phyloP scores from a whole-genome alignment of 2,888 invertebrate genomes.

The Dusona sp. region DNA sequence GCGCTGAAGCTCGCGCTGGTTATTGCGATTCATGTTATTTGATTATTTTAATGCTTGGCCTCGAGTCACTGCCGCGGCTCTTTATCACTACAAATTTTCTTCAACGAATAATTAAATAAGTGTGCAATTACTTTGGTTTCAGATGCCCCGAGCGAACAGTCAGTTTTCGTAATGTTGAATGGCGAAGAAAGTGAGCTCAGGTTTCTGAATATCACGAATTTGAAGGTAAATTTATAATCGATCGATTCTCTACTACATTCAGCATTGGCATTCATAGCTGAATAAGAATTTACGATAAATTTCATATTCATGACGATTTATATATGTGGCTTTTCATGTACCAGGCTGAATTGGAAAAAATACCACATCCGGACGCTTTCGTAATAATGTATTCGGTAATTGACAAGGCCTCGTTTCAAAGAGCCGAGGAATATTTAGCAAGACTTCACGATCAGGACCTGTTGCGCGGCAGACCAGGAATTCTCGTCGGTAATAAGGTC shows the following conservation, averaged over 20 bases:
- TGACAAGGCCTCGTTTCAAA: conserved; percentile 94
- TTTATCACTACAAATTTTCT: not conserved
- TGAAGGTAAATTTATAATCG: conserved; percentile 86
- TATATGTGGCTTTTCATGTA: conserved; percentile 59
- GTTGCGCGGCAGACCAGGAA: conserved; percentile 91
- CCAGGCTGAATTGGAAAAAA: conserved; percentile 91
- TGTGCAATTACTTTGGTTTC: conserved; percentile 71
- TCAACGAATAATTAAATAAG: not conserved
- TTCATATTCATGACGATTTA: not conserved
- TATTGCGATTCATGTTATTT: not conserved
- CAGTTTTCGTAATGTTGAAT: conserved; percentile 96
- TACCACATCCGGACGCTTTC: conserved; percentile 92
- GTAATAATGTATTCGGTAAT: conserved; percentile 96
- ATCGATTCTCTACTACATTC: not conserved
- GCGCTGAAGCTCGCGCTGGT: not conserved
- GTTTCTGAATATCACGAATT: conserved; percentile 91
- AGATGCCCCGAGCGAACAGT: conserved; percentile 92
- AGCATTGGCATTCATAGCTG: not conserved
- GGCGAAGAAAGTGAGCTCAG: conserved; percentile 97
- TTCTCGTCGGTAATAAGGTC: conserved; percentile 97
- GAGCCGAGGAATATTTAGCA: conserved; percentile 92
- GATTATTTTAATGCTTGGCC: not conserved
- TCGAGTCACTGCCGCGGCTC: not conserved
- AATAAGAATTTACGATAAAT: not conserved
- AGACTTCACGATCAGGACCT: conserved; percentile 92